phyloP scores from a whole-genome alignment of 1,140 invertebrate species.

The Trialeurodes vaporariorum region DNA sequence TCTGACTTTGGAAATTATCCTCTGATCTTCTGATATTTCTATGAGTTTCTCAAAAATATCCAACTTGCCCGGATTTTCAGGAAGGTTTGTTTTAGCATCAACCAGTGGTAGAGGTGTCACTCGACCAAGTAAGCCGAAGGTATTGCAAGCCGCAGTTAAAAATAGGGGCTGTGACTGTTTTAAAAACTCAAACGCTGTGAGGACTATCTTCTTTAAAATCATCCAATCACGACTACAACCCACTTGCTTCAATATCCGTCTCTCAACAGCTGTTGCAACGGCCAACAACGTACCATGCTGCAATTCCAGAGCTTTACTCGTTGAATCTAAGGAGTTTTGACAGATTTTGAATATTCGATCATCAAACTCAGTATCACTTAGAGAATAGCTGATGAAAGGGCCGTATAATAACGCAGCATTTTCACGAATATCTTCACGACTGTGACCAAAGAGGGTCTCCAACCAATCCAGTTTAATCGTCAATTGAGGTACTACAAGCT shows the following conservation, averaged over 20 bases:
- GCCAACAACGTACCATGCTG: slow-evolving; percentile 61
- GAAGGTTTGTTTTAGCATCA: slow-evolving; percentile 35
- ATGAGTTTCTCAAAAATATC: slow-evolving; percentile 45
- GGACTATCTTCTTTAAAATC: slow-evolving; percentile 40
- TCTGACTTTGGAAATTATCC: slow-evolving; percentile 45
- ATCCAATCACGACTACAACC: slow-evolving; percentile 33
- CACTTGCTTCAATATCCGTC: slow-evolving; percentile 36
- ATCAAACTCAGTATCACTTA: slow-evolving; percentile 31
- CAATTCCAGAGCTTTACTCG: slow-evolving; percentile 48
- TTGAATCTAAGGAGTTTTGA: slow-evolving; percentile 29
- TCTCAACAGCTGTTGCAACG: slow-evolving; percentile 52
- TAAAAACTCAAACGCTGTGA: slow-evolving; percentile 42
- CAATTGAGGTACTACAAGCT: slow-evolving; percentile 43
- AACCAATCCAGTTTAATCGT: slow-evolving; percentile 48
- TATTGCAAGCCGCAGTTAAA: slow-evolving; percentile 46
- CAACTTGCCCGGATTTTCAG: slow-evolving; percentile 38
- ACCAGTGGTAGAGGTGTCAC: slow-evolving; percentile 48
- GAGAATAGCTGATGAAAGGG: slow-evolving; percentile 44
- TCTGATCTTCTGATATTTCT: slow-evolving; percentile 46
- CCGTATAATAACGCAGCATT: slow-evolving; percentile 53
- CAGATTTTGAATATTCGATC: slow-evolving; percentile 27
- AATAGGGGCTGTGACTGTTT: slow-evolving; percentile 40
- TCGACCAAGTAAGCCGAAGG: slow-evolving; percentile 55
- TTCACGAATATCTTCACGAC: slow-evolving; percentile 60
- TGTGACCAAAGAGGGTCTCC: slow-evolving; percentile 49